phyloP scores from a whole-genome alignment of 2,797 vertebrate species.

The Hydrocynus forskahlii region DNA sequence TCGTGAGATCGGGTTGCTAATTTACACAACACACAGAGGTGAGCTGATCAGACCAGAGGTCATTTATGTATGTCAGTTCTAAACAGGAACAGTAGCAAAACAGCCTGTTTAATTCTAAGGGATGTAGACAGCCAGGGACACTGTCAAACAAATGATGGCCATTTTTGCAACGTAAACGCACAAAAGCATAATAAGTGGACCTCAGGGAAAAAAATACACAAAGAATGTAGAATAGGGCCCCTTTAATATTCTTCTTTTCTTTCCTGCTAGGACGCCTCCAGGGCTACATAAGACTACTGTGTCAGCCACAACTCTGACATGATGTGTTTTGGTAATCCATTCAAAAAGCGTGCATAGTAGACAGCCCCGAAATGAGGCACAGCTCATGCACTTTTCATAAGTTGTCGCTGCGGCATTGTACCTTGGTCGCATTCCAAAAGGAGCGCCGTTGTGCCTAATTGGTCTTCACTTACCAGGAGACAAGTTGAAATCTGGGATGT shows the following conservation, averaged over 20 bases:
- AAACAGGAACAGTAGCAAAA: not conserved
- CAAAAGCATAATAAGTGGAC: not conserved
- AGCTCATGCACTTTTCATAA: slow-evolving; percentile 69
- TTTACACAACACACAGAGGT: too few relatives aligned
- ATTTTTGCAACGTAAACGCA: not conserved
- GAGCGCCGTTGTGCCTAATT: slow-evolving; percentile 65
- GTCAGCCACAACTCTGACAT: slow-evolving; percentile 20
- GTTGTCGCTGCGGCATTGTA: slow-evolving; percentile 62
- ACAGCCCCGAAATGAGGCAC: slow-evolving; percentile 52
- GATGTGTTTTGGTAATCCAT: slow-evolving; percentile 52
- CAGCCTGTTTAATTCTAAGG: not conserved
- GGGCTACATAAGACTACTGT: not conserved
- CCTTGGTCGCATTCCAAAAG: slow-evolving; percentile 67
- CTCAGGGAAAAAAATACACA: not conserved
- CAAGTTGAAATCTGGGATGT: slow-evolving; percentile 62
- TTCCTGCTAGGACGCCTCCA: not conserved
- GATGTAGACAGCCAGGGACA: not conserved
- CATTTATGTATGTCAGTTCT: too few relatives aligned
- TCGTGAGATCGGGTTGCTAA: too few relatives aligned
- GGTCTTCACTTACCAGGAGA: slow-evolving; percentile 57
- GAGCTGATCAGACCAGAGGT: too few relatives aligned
- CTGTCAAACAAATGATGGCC: not conserved
- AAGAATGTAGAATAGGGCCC: not conserved
- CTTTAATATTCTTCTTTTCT: not conserved
- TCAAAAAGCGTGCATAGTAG: slow-evolving; percentile 49